These are phyloP conservation scores for Triplophysa tibetana DNA, from an alignment of 2,113 vertebrate genomes.

Conservation along the genomic window DNA sequence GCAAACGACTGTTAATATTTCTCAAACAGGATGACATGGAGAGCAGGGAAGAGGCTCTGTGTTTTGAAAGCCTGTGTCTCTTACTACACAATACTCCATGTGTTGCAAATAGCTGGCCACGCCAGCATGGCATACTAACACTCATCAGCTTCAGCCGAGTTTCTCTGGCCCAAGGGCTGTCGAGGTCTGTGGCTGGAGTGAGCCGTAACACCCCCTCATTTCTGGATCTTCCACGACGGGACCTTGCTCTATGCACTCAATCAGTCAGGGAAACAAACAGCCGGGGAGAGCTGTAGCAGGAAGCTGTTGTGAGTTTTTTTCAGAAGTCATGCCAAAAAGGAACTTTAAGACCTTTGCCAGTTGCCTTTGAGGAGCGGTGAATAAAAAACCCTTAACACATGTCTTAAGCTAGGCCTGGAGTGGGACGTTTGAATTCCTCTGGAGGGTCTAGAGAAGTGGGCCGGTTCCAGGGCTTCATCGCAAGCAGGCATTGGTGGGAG, in stretches of 20 bases:
- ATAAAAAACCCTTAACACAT: conserved; percentile 77
- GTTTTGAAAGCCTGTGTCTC: conserved; percentile 65
- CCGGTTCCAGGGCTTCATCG: conserved; percentile 11
- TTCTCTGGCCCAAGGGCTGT: conserved; percentile 62
- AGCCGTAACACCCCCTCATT: conserved; percentile 31
- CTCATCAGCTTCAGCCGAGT: conserved; percentile 39
- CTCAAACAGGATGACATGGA: conserved; percentile 61
- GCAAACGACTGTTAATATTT: conserved; percentile 68
- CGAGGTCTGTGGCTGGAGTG: conserved; percentile 62
- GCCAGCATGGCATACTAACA: conserved; percentile 37
- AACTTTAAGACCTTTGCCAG: conserved; percentile 72
- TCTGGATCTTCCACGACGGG: conserved; percentile 10
- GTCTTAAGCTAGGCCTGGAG: conserved; percentile 68
- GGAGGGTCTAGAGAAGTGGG: conserved; percentile 46
- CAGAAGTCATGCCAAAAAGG: conserved; percentile 77
- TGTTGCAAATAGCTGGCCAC: conserved; percentile 30
- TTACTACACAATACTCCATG: conserved; percentile 35
- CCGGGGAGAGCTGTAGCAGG: conserved; percentile 69
- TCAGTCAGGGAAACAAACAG: conserved; percentile 68
- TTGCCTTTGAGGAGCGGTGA: conserved; percentile 67
- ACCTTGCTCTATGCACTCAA: conserved; percentile 48
- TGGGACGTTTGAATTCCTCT: conserved; percentile 54
- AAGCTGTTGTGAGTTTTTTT: conserved; percentile 66
- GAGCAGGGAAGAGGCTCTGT: conserved; percentile 59
- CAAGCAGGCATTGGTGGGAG: conserved; percentile 46